These are phyloP conservation scores for Nothoprocta pentlandii DNA, from an alignment of 2,113 vertebrate genomes.

Conservation along the genomic window DNA sequence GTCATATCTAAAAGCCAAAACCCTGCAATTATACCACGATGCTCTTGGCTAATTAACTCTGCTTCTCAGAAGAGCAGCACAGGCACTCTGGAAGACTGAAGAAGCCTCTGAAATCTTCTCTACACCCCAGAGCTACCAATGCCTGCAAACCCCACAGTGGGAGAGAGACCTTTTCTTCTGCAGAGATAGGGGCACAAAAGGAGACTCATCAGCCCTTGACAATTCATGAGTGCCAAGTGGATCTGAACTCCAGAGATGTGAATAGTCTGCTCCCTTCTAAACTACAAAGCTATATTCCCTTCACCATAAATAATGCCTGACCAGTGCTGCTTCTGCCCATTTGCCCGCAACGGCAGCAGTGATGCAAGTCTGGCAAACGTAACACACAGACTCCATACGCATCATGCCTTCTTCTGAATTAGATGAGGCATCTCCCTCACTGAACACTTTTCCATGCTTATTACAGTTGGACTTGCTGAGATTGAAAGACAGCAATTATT, in stretches of 20 bases:
- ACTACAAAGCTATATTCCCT: background rate
- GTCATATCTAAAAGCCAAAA: background rate
- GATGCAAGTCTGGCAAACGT: background rate
- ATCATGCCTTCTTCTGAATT: background rate
- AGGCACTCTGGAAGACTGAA: background rate
- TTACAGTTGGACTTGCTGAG: background rate
- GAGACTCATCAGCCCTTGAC: background rate
- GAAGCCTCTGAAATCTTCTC: background rate
- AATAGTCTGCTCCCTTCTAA: background rate
- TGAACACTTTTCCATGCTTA: background rate
- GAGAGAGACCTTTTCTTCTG: background rate
- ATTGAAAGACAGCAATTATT: background rate
- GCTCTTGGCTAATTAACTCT: background rate
- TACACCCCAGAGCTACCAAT: background rate
- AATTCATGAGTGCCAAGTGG: background rate
- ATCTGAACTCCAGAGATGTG: background rate
- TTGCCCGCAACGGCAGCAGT: background rate
- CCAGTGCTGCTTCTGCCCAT: background rate
- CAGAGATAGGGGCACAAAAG: background rate
- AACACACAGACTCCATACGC: background rate
- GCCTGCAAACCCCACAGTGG: background rate
- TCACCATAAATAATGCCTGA: background rate
- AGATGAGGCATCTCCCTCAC: background rate
- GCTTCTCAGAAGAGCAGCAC: background rate
- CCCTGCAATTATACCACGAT: background rate